Conservation (phyloP, 1,140 invertebrate species). For the Zaprionus inermis region DNA sequence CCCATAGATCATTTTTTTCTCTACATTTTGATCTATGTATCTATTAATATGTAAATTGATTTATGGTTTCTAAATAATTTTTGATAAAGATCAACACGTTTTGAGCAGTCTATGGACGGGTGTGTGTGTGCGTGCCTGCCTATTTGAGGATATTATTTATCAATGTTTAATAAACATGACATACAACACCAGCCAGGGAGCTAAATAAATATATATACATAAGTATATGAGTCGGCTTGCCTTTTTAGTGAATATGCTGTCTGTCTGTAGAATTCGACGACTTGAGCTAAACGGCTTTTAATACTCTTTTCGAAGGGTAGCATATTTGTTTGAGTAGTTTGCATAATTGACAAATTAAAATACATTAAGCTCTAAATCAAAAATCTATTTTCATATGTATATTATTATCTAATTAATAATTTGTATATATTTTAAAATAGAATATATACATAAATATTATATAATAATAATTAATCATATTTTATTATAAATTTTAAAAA, state of each 20-base stretch:
- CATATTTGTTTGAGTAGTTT: no score
- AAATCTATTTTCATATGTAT: no score
- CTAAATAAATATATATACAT: not conserved
- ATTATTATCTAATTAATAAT: no score
- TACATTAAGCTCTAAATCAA: no score
- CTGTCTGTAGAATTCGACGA: not conserved
- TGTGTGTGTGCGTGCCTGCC: not conserved
- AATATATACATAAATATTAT: no score
- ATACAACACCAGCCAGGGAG: not conserved
- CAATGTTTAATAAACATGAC: not conserved
- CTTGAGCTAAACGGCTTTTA: conserved; percentile 7
- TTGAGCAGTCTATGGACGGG: not conserved
- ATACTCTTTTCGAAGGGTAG: not conserved
- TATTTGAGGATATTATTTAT: conserved; percentile 6
- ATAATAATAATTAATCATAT: no score
- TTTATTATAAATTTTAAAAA: no score
- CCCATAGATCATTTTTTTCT: not conserved
- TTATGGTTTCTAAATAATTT: not conserved
- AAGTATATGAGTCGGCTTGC: not conserved
- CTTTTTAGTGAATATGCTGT: conserved; percentile 5
- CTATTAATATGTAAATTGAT: not conserved
- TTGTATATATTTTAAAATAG: no score
- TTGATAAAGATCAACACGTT: conserved; percentile 3
- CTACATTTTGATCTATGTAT: not conserved
- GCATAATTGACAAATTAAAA: no score